These are phyloP conservation scores for Metalampra italica DNA, from an alignment of 2,888 invertebrate genomes.

Conservation along the genomic window DNA sequence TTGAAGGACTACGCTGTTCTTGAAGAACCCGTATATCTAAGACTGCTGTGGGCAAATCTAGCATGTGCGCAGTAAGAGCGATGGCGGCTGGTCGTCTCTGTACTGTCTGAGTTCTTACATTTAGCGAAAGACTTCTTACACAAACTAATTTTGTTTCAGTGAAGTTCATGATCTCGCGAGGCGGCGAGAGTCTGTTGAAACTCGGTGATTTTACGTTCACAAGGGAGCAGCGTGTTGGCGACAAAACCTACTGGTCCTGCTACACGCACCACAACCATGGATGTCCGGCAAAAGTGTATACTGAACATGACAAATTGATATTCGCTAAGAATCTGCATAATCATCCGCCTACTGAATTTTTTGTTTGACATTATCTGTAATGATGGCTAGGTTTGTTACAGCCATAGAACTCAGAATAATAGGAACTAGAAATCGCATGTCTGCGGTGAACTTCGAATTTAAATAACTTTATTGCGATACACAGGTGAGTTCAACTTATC, in stretches of 20 bases:
- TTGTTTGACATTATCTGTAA: constrained; percentile 49
- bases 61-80: too few species aligned
- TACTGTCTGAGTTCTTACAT: too few species aligned
- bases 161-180: constrained; percentile 62
- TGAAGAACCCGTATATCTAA: too few species aligned
- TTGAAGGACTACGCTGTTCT: too few species aligned
- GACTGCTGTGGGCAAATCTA: too few species aligned
- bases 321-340: constrained; percentile 60
- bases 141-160: constrained; percentile 42
- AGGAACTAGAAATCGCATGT: too few species aligned
- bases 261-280: constrained; percentile 58
- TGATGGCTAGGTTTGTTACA: neutral
- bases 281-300: constrained; percentile 60
- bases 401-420: neutral
- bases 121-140: constrained; percentile 1
- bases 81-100: too few species aligned
- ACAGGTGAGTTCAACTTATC: too few species aligned
- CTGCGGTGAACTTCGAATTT: too few species aligned
- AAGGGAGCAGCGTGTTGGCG: constrained; percentile 34
- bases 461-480: too few species aligned
- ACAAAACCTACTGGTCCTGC: constrained; percentile 58
- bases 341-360: constrained; percentile 69
- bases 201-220: constrained; percentile 68
- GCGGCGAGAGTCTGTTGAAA: constrained; percentile 62
- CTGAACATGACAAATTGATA: constrained; percentile 47